These are phyloP conservation scores for Sericinus montela DNA, from an alignment of 2,888 invertebrate species.

Conservation along the genomic window DNA sequence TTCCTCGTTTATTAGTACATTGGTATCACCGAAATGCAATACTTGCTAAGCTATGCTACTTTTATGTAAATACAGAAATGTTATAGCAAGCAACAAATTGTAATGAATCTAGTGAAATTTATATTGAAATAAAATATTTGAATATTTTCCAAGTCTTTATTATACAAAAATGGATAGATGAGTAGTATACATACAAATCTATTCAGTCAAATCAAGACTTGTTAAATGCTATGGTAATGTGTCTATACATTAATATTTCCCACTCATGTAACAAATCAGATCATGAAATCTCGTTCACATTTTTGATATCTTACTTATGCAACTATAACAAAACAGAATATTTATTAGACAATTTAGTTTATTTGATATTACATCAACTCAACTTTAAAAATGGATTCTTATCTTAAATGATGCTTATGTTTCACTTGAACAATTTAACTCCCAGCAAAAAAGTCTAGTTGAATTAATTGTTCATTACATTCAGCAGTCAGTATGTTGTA, in stretches of 20 bases:
- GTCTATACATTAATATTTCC: constrained; percentile 34
- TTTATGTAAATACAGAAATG: no score
- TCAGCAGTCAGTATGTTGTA: constrained; percentile 37
- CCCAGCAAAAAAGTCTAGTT: constrained; percentile 44
- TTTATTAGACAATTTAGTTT: constrained; percentile 32
- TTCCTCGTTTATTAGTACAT: no score
- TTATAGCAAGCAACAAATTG: no score
- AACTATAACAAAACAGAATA: constrained; percentile 42
- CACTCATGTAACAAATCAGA: constrained; percentile 40
- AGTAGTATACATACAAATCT: constrained; percentile 57
- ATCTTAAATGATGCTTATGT: constrained; percentile 43
- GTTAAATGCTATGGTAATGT: constrained; percentile 56
- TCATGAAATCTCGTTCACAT: constrained; percentile 32
- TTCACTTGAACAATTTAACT: constrained; percentile 51
- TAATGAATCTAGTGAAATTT: no score
- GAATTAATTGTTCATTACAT: constrained; percentile 41
- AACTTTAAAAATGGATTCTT: constrained; percentile 9
- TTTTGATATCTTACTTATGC: constrained; percentile 27
- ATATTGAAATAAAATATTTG: not conserved
- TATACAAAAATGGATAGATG: constrained; percentile 63
- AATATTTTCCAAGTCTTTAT: constrained; percentile 59
- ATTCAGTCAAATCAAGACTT: constrained; percentile 65
- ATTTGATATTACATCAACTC: constrained; percentile 7
- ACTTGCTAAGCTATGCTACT: no score
- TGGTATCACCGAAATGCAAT: no score